These are phyloP conservation scores for Kryphioiulus occultus DNA, from an alignment of 2,888 invertebrate genomes.

Conservation along the genomic window DNA sequence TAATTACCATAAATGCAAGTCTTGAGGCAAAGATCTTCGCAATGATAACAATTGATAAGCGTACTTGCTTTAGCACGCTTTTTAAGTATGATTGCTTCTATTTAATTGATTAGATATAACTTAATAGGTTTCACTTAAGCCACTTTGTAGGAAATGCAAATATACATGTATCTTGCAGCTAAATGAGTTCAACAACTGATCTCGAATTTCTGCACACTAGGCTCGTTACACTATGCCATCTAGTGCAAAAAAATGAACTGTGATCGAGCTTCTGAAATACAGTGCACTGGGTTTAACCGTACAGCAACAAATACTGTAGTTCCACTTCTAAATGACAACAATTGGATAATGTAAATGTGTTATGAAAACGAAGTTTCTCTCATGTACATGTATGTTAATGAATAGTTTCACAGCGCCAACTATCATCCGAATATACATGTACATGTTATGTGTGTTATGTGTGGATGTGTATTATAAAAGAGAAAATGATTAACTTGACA, in stretches of 20 bases:
- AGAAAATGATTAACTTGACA: too few species aligned
- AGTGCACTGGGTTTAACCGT: too few species aligned
- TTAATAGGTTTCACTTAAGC: neutral
- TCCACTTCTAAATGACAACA: too few species aligned
- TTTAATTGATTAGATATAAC: slow-evolving; percentile 5
- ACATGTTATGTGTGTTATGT: too few species aligned
- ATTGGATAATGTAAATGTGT: too few species aligned
- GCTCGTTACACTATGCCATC: neutral
- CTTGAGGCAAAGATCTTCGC: slow-evolving; percentile 1
- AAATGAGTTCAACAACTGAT: neutral
- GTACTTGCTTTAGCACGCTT: neutral
- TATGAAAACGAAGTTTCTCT: too few species aligned
- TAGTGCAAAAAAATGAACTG: neutral
- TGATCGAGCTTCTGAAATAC: too few species aligned
- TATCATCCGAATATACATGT: too few species aligned
- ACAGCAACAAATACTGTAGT: too few species aligned
- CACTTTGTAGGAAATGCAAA: neutral
- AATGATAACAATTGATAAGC: neutral
- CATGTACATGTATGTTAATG: too few species aligned
- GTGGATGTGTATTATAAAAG: too few species aligned
- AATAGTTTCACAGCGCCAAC: too few species aligned
- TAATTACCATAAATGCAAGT: neutral
- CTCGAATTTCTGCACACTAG: neutral
- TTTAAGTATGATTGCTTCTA: neutral
- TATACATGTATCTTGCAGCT: neutral